These are phyloP conservation scores for Trialeurodes vaporariorum DNA, from an alignment of 1,140 invertebrate genomes.

Conservation along the genomic window DNA sequence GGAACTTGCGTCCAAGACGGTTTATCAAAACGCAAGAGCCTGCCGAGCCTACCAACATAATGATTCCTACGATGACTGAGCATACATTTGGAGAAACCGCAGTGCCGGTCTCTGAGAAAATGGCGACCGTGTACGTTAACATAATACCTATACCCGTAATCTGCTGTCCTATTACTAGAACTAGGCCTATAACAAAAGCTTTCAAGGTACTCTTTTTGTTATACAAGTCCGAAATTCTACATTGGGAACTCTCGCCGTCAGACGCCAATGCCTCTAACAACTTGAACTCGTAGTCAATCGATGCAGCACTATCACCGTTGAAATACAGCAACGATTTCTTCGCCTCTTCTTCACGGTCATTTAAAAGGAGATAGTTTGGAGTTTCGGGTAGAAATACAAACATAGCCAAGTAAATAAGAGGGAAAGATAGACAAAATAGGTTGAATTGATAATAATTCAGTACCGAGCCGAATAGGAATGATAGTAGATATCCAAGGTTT, in stretches of 20 bases:
- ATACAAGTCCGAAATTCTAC: constrained; percentile 5
- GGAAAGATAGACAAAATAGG: constrained; percentile 48
- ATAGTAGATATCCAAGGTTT: constrained; percentile 65
- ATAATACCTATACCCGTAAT: constrained; percentile 73
- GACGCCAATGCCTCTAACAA: background rate
- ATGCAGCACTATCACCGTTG: constrained; percentile 43
- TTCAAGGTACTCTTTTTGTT: constrained; percentile 30
- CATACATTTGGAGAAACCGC: constrained; percentile 40
- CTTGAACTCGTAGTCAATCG: constrained; percentile 19
- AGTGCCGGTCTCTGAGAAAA: constrained; percentile 51
- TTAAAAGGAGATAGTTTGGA: constrained; percentile 53
- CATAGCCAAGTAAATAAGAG: constrained; percentile 47
- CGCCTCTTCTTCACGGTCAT: constrained; percentile 38
- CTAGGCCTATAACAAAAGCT: constrained; percentile 55
- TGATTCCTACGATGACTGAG: constrained; percentile 62
- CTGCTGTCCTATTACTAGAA: constrained; percentile 75
- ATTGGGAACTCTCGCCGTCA: no score
- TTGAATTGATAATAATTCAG: constrained; percentile 52
- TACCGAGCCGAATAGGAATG: constrained; percentile 55
- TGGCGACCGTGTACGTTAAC: constrained; percentile 60
- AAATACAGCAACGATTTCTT: constrained; percentile 43
- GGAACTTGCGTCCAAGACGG: constrained; percentile 51
- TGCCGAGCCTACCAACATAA: constrained; percentile 52
- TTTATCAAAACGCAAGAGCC: constrained; percentile 61
- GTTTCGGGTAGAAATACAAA: constrained; percentile 73